Evolutionary conservation across 2,888 invertebrate species (phyloP).

Genomic region (Brachyptera putata): DNA sequence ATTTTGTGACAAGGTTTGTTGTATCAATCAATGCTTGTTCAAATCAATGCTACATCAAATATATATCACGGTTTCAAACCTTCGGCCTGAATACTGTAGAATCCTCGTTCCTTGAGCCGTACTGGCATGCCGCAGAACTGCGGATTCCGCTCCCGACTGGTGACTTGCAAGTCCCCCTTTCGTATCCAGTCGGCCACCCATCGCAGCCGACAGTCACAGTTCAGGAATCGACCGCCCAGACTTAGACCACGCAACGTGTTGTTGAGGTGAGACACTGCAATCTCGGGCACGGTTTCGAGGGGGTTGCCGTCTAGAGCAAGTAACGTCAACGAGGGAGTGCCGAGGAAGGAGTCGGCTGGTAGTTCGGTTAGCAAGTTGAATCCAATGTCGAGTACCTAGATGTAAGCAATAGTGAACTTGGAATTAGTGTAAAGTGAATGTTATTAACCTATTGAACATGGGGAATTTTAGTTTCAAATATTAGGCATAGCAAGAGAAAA

Average conservation of each 20-base stretch:
- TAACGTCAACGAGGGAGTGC: slow-evolving; percentile 79
- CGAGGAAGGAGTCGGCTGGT: slow-evolving; percentile 73
- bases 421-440: too few relatives aligned
- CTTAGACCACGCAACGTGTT: slow-evolving; percentile 79
- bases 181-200: slow-evolving; percentile 92
- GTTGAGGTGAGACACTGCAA: slow-evolving; percentile 73
- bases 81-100: slow-evolving; percentile 80
- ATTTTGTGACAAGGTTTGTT: too few relatives aligned
- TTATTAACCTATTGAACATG: too few relatives aligned
- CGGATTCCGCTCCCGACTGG: slow-evolving; percentile 85
- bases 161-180: slow-evolving; percentile 83
- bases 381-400: slow-evolving; percentile 79
- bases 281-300: slow-evolving; percentile 73
- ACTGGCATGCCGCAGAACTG: slow-evolving; percentile 87
- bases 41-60: too few relatives aligned
- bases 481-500: too few relatives aligned
- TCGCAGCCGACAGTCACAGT: slow-evolving; percentile 80
- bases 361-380: slow-evolving; percentile 83
- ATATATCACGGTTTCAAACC: too few relatives aligned
- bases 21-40: too few relatives aligned
- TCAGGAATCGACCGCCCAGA: slow-evolving; percentile 80
- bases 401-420: too few relatives aligned
- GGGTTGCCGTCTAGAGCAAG: slow-evolving; percentile 90
- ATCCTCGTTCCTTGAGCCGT: slow-evolving; percentile 73
- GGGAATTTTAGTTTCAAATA: too few relatives aligned